Percentiles rank a stretch among this genome's conserved stretches.
These are phyloP conservation scores for Ganaspis sp. DNA, from an alignment of 1,140 invertebrate genomes.

Conservation along the genomic window DNA sequence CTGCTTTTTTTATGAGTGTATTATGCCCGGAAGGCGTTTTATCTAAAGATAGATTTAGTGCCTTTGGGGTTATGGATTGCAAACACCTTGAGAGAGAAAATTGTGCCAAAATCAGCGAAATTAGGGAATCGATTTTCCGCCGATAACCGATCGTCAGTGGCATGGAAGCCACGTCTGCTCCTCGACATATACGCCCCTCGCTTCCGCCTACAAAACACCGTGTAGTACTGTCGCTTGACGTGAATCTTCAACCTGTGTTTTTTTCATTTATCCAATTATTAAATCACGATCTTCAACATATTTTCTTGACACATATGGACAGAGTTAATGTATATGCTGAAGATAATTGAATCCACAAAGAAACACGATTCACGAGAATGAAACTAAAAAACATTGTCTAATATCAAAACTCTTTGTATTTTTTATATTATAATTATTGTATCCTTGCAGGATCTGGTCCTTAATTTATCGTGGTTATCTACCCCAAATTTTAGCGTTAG, in stretches of 20 bases:
- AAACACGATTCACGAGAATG: too few species aligned
- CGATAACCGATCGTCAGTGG: conserved; percentile 39
- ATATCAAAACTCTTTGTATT: too few species aligned
- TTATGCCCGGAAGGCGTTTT: not conserved
- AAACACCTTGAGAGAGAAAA: not conserved
- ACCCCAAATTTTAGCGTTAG: too few species aligned
- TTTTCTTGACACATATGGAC: not conserved
- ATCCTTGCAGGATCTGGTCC: too few species aligned
- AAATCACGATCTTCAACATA: not conserved
- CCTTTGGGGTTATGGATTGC: not conserved
- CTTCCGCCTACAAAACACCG: conserved; percentile 45
- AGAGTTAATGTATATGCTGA: too few species aligned
- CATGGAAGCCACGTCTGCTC: conserved; percentile 57
- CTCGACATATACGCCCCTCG: conserved; percentile 64
- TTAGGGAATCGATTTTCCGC: conserved; percentile 51
- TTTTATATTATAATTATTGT: too few species aligned
- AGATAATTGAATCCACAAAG: too few species aligned
- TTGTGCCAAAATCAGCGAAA: not conserved
- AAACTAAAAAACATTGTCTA: too few species aligned
- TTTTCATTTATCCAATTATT: conserved; percentile 10
- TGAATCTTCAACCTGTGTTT: conserved; percentile 25
- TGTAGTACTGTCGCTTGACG: conserved; percentile 16
- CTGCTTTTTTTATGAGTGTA: not conserved
- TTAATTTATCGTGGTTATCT: too few species aligned
- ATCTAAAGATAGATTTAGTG: too few species aligned